Percentiles rank a stretch among this genome's conserved stretches.
Evolutionary conservation across 2,888 invertebrate genomes (phyloP).

Genomic region (Agrotis segetum): DNA sequence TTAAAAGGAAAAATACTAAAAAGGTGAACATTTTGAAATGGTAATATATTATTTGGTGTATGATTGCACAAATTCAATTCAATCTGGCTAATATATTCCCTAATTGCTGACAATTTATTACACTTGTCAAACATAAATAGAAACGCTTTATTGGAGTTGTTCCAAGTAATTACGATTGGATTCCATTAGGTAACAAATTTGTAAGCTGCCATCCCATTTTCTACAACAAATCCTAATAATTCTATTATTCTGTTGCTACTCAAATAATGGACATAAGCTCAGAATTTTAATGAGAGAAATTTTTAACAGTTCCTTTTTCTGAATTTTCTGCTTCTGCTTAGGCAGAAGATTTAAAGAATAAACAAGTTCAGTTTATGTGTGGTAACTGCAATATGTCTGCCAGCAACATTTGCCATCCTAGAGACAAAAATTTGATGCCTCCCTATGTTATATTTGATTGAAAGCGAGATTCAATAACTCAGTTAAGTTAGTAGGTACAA

Average conservation of each 20-base stretch:
- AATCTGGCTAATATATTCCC: constrained; percentile 12
- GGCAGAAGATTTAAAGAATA: too few species aligned
- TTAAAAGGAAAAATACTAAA: constrained; percentile 18
- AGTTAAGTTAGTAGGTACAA: constrained; percentile 19
- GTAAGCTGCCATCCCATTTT: background rate
- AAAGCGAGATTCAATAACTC: constrained; percentile 18
- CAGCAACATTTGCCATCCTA: background rate
- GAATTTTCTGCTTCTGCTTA: too few species aligned
- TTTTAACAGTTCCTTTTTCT: too few species aligned
- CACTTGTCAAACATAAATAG: constrained; percentile 43
- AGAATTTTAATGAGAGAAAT: background rate
- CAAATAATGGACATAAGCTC: background rate
- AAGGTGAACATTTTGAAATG: constrained; percentile 1
- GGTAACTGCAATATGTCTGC: too few species aligned
- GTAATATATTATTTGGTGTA: background rate
- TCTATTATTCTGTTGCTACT: constrained; percentile 31
- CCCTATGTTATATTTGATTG: constrained; percentile 10
- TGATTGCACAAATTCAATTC: constrained; percentile 2
- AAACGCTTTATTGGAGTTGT: constrained; percentile 46
- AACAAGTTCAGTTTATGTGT: background rate
- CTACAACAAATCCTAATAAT: background rate
- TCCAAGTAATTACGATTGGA: constrained; percentile 50
- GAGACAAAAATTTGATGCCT: background rate
- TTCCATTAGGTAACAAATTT: constrained; percentile 24
- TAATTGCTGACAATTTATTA: constrained; percentile 41